These are phyloP conservation scores for Gambusia holbrooki DNA, from an alignment of 2,113 vertebrate genomes.

Conservation along the genomic window DNA sequence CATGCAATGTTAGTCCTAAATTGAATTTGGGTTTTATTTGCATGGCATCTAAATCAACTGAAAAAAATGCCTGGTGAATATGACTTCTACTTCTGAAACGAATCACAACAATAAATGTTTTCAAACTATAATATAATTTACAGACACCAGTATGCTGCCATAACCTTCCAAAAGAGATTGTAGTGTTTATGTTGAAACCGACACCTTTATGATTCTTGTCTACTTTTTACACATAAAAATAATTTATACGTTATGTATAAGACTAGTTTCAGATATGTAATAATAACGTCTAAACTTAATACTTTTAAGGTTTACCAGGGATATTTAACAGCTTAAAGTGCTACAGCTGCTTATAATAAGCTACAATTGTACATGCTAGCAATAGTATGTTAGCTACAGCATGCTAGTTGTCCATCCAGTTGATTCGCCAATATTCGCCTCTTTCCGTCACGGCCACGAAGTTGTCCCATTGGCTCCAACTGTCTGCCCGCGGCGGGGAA, in stretches of 20 bases:
- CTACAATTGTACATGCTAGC: neutral
- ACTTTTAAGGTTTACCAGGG: neutral
- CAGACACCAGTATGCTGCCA: neutral
- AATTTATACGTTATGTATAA: too few species aligned
- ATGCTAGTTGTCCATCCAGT: neutral
- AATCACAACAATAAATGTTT: too few species aligned
- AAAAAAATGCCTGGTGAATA: too few species aligned
- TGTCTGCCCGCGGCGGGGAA: conserved; percentile 19
- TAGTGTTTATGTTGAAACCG: neutral
- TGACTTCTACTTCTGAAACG: too few species aligned
- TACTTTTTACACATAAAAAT: neutral
- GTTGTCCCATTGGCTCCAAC: conserved; percentile 2
- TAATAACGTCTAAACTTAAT: too few species aligned
- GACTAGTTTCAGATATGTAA: too few species aligned
- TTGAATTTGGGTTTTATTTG: neutral
- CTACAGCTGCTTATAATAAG: neutral
- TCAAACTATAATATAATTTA: neutral
- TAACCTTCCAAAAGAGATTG: neutral
- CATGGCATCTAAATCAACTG: neutral
- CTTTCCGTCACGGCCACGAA: conserved; percentile 45
- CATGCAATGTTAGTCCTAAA: neutral
- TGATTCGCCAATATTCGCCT: conserved; percentile 16
- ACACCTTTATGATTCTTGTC: neutral
- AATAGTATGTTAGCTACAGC: neutral
- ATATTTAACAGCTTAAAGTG: neutral